These are phyloP conservation scores for Staurois parvus DNA, from an alignment of 2,797 vertebrate genomes.

Conservation along the genomic window DNA sequence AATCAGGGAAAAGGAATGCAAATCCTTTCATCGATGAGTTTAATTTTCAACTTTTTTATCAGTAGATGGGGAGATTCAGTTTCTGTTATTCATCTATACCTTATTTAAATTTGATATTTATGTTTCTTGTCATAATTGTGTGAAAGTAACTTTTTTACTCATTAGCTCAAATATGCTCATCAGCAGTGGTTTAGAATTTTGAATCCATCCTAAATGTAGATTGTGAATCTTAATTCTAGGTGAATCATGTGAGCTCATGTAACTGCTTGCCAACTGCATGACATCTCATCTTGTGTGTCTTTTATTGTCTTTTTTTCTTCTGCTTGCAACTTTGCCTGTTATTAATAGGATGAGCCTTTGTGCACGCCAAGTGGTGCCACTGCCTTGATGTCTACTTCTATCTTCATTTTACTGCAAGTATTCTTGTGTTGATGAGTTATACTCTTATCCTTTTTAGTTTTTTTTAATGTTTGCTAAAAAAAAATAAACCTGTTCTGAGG, in stretches of 20 bases:
- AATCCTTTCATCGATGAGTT: too few species aligned
- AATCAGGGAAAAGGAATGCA: too few species aligned
- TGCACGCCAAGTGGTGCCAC: constrained; percentile 88
- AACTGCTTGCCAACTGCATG: constrained; percentile 80
- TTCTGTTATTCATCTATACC: too few species aligned
- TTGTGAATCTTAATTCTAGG: constrained; percentile 71
- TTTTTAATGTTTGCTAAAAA: constrained; percentile 4
- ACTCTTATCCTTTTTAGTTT: constrained; percentile 78
- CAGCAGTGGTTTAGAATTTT: constrained; percentile 67
- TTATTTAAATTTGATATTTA: not conserved
- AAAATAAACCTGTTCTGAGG: not conserved
- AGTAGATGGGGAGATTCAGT: not conserved
- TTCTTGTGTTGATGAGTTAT: constrained; percentile 90
- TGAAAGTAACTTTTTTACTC: constrained; percentile 76
- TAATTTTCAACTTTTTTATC: not conserved
- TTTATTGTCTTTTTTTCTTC: constrained; percentile 79
- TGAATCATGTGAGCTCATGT: constrained; percentile 78
- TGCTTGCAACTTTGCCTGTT: constrained; percentile 84
- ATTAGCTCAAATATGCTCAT: constrained; percentile 71
- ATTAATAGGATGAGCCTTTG: constrained; percentile 90
- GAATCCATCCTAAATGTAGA: constrained; percentile 70
- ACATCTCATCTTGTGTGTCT: constrained; percentile 81
- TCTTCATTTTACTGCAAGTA: constrained; percentile 91
- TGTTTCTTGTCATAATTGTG: constrained; percentile 59
- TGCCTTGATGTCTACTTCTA: constrained; percentile 78